Percentiles rank a stretch among this genome's conserved stretches.
phyloP scores from a whole-genome alignment of 2,888 invertebrate species.

The Hermaeophaga mercurialis region DNA sequence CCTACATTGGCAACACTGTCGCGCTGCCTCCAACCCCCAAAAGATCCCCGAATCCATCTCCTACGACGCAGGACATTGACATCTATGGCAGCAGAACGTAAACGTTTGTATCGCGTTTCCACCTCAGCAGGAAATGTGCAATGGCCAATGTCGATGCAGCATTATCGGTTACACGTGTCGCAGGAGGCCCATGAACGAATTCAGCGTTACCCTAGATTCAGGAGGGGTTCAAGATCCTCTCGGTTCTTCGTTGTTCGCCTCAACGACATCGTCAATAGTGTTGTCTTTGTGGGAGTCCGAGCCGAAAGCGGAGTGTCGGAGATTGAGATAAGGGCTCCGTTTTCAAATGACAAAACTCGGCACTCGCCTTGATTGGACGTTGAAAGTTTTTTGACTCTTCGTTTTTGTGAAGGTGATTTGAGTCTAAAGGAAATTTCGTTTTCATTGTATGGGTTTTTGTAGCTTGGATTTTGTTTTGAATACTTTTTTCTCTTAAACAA shows the following conservation, averaged over 20 bases:
- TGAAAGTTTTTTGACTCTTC: no score
- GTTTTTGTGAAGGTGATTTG: no score
- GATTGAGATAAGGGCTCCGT: no score
- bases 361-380: no score
- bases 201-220: slow-evolving; percentile 52
- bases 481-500: no score
- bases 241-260: background rate
- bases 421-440: no score
- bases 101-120: no score
- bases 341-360: no score
- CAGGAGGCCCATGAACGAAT: slow-evolving; percentile 47
- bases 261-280: slow-evolving; percentile 26
- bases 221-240: slow-evolving; percentile 40
- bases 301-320: no score
- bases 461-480: no score
- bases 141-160: background rate
- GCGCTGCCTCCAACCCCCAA: background rate
- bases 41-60: background rate
- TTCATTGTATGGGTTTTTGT: no score
- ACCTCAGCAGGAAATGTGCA: background rate
- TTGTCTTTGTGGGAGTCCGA: slow-evolving; percentile 30
- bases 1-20: no score
- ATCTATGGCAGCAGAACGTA: background rate
- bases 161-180: slow-evolving; percentile 44
- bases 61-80: background rate